These are phyloP conservation scores for Anthrax anthrax DNA, from an alignment of 2,888 invertebrate genomes.

Conservation along the genomic window DNA sequence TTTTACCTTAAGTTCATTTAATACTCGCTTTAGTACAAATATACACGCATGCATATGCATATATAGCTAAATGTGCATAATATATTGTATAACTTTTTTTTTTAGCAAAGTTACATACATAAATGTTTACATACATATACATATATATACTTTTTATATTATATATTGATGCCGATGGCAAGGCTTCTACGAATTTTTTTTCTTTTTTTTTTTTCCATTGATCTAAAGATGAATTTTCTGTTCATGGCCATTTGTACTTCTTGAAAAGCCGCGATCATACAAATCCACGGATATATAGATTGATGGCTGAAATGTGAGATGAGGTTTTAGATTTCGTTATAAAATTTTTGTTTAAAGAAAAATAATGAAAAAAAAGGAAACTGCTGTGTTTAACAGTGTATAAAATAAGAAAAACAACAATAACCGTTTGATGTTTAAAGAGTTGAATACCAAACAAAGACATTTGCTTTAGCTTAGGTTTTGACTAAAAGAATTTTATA, in stretches of 20 bases:
- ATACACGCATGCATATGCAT: too few relatives aligned
- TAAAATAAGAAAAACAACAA: slow-evolving; percentile 5
- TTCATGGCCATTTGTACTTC: slow-evolving; percentile 1
- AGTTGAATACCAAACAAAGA: slow-evolving; percentile 1
- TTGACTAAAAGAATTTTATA: neutral
- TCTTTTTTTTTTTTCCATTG: too few relatives aligned
- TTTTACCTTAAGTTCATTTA: neutral
- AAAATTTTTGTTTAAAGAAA: slow-evolving; percentile 1
- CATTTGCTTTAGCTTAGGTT: slow-evolving; percentile 2
- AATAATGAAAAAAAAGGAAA: neutral
- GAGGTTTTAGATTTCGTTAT: slow-evolving; percentile 6
- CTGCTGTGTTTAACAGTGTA: neutral
- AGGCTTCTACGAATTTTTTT: slow-evolving; percentile 7
- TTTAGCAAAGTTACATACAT: neutral
- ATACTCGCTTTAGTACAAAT: neutral
- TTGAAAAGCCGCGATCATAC: slow-evolving; percentile 2
- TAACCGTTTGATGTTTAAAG: slow-evolving; percentile 5
- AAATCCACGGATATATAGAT: slow-evolving; percentile 6
- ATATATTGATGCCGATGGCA: slow-evolving; percentile 4
- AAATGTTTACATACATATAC: neutral
- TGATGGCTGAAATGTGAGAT: slow-evolving; percentile 6
- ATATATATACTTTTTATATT: neutral
- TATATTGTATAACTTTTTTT: too few relatives aligned
- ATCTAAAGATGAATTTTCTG: slow-evolving; percentile 6
- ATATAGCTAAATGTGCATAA: too few relatives aligned